These are phyloP conservation scores for Myathropa florea DNA, from an alignment of 2,888 invertebrate genomes.

Conservation along the genomic window DNA sequence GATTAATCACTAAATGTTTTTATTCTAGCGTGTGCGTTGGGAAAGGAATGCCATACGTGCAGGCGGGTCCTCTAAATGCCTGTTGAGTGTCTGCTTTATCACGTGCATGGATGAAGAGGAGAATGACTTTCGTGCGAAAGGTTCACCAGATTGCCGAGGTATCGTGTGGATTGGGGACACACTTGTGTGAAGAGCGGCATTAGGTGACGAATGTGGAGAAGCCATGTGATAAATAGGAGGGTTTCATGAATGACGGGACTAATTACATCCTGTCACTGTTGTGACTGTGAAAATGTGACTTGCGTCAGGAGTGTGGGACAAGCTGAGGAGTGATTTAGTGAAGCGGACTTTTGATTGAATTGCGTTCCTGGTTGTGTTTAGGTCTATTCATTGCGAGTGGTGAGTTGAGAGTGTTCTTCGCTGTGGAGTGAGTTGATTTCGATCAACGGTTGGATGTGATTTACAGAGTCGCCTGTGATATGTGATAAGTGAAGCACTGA, in stretches of 20 bases:
- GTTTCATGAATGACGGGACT: conserved; percentile 20
- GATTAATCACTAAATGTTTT: conserved; percentile 31
- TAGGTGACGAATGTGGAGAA: conserved; percentile 6
- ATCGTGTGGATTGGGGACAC: conserved; percentile 15
- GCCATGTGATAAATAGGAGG: conserved; percentile 20
- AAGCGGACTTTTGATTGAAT: background rate
- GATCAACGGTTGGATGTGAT: background rate
- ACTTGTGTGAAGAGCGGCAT: background rate
- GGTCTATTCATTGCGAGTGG: background rate
- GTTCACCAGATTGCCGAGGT: conserved; percentile 32
- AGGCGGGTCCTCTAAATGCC: conserved; percentile 12
- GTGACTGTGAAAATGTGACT: conserved; percentile 3
- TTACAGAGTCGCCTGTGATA: background rate
- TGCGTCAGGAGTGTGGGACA: background rate
- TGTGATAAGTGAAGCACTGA: background rate
- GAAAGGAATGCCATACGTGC: conserved; percentile 7
- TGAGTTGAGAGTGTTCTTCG: too few species aligned
- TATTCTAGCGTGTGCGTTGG: background rate
- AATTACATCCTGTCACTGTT: conserved; percentile 40
- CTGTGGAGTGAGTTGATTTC: background rate
- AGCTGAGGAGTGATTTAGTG: background rate
- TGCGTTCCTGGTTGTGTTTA: background rate
- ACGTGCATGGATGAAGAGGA: conserved; percentile 3
- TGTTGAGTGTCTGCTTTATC: conserved; percentile 17
- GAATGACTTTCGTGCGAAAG: conserved; percentile 29